Conservation (phyloP, 2,888 invertebrate genomes). For the Meiosimyza platycephala region DNA sequence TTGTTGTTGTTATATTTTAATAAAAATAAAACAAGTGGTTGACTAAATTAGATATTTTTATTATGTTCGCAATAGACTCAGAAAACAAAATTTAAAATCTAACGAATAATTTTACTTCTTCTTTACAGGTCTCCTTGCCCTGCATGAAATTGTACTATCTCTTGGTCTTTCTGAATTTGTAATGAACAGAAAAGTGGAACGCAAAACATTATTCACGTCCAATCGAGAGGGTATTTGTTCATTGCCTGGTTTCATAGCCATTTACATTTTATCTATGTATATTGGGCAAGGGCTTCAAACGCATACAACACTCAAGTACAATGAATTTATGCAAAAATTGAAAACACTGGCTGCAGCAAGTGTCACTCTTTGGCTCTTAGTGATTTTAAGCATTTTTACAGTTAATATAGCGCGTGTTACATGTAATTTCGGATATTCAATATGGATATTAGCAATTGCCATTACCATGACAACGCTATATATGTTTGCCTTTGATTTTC, state of each 20-base stretch:
- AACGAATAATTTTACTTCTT: too few species aligned
- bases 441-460: slow-evolving; percentile 80
- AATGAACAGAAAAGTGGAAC: slow-evolving; percentile 70
- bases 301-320: slow-evolving; percentile 57
- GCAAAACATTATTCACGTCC: slow-evolving; percentile 77
- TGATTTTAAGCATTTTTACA: slow-evolving; percentile 68
- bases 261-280: slow-evolving; percentile 82
- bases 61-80: too few species aligned
- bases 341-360: slow-evolving; percentile 51
- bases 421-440: slow-evolving; percentile 84
- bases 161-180: slow-evolving; percentile 78
- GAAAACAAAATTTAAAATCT: too few species aligned
- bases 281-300: slow-evolving; percentile 70
- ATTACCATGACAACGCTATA: slow-evolving; percentile 74
- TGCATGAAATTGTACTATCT: slow-evolving; percentile 77
- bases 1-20: too few species aligned
- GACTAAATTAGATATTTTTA: too few species aligned
- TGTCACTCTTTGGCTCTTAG: slow-evolving; percentile 66
- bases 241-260: slow-evolving; percentile 82
- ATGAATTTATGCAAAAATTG: slow-evolving; percentile 53
- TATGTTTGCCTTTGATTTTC: slow-evolving; percentile 68
- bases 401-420: slow-evolving; percentile 81
- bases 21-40: too few species aligned
- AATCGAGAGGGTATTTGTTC: slow-evolving; percentile 95
- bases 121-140: slow-evolving; percentile 68